A percentile compares a stretch with the other conserved stretches of the same genome.
Conservation (phyloP, 53 echinoderm and acorn worm genomes). For the Crossaster papposus region DNA sequence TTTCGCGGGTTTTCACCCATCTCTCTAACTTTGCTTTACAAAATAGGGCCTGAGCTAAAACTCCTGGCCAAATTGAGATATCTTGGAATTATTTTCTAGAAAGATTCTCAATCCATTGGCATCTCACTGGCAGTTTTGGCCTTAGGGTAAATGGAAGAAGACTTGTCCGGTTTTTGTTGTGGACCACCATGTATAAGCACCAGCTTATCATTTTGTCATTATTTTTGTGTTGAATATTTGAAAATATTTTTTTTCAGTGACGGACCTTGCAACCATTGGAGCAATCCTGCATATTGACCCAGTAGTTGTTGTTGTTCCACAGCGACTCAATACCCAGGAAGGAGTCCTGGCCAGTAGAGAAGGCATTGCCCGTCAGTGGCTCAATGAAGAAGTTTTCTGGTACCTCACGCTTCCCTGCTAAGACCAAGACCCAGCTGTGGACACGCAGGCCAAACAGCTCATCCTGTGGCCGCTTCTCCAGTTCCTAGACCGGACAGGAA, state of each 20-base stretch:
- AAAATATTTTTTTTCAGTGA: neutral
- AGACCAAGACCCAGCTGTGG: conserved; percentile 97
- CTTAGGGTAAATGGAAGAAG: too few species aligned
- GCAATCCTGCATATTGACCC: conserved; percentile 99
- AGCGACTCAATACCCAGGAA: conserved; percentile 96
- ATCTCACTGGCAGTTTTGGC: too few species aligned
- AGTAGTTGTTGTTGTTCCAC: conserved; percentile 98
- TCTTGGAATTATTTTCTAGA: too few species aligned
- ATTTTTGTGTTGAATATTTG: too few species aligned
- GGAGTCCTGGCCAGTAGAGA: conserved; percentile 77
- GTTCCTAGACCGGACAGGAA: conserved; percentile 70
- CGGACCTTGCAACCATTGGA: conserved; percentile 98
- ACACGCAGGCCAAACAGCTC: conserved; percentile 92
- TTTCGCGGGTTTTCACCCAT: too few species aligned
- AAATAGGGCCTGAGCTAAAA: too few species aligned
- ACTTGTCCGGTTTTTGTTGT: too few species aligned
- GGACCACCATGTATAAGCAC: too few species aligned
- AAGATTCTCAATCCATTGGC: too few species aligned
- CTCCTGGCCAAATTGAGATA: too few species aligned
- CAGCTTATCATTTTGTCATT: too few species aligned
- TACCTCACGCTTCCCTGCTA: conserved; percentile 94
- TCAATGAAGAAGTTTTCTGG: conserved; percentile 99
- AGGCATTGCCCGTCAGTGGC: conserved; percentile 93
- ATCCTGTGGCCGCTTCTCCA: conserved; percentile 92
- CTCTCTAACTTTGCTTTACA: too few species aligned